Evolutionary conservation across 2,113 vertebrate species (phyloP).

Genomic region (Callionymus lyra): DNA sequence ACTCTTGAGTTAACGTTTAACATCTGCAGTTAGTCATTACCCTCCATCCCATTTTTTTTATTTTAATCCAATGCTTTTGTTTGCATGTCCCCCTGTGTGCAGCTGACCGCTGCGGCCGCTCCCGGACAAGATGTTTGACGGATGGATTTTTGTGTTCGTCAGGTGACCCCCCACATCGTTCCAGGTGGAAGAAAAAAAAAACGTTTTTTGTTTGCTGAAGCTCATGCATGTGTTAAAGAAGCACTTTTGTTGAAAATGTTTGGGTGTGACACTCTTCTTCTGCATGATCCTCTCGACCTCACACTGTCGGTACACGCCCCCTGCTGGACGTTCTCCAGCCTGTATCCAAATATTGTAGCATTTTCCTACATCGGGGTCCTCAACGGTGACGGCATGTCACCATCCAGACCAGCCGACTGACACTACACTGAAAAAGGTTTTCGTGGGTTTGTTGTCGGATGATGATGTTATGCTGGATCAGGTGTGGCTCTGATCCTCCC

Average conservation of each 20-base stretch:
- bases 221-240: no score
- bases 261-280: no score
- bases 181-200: not conserved
- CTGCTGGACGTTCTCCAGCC: constrained; percentile 1
- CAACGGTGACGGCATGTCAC: no score
- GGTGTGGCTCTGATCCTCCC: constrained; percentile 25
- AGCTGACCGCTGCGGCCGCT: constrained; percentile 62
- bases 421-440: constrained; percentile 53
- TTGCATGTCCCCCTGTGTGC: constrained; percentile 40
- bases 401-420: constrained; percentile 21
- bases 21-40: constrained; percentile 32
- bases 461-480: constrained; percentile 40
- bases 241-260: no score
- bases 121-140: constrained; percentile 31
- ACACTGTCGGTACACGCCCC: constrained; percentile 25
- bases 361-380: constrained; percentile 1
- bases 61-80: constrained; percentile 23
- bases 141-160: constrained; percentile 5
- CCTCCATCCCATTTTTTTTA: constrained; percentile 4
- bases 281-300: constrained; percentile 8
- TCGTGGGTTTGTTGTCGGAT: constrained; percentile 17
- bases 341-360: constrained; percentile 15
- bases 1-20: constrained; percentile 30
- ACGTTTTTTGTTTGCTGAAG: no score
- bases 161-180: constrained; percentile 19